Conservation (phyloP, 2,797 vertebrate species). For the Mastacembelus armatus region DNA sequence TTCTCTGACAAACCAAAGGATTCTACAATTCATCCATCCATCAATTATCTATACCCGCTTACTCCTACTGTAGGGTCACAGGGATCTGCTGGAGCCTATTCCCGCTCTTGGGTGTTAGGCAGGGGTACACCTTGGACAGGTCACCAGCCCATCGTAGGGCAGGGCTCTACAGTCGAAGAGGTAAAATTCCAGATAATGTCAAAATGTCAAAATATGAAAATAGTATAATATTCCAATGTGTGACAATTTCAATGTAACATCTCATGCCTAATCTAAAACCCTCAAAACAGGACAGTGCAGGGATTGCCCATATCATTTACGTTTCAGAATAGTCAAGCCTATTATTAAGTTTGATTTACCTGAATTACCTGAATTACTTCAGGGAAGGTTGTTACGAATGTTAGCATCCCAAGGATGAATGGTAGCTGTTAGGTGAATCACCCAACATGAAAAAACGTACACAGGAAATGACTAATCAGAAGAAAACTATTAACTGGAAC, state of each 20-base stretch:
- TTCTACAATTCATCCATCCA: background rate
- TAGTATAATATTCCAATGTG: too few relatives aligned
- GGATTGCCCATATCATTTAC: slow-evolving; percentile 25
- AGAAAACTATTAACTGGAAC: slow-evolving; percentile 15
- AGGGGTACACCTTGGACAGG: too few relatives aligned
- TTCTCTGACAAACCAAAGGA: background rate
- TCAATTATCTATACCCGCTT: too few relatives aligned
- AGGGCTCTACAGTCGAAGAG: background rate
- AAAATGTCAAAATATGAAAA: too few relatives aligned
- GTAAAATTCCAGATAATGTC: background rate
- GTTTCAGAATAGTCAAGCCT: slow-evolving; percentile 11
- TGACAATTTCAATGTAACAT: background rate
- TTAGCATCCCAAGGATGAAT: slow-evolving; percentile 16
- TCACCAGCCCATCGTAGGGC: too few relatives aligned
- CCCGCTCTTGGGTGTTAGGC: too few relatives aligned
- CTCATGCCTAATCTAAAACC: slow-evolving; percentile 7
- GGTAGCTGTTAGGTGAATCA: slow-evolving; percentile 54
- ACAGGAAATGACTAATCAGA: slow-evolving; percentile 33
- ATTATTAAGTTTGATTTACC: slow-evolving; percentile 28
- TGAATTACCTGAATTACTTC: slow-evolving; percentile 15
- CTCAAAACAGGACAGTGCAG: too few relatives aligned
- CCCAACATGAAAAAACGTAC: slow-evolving; percentile 11
- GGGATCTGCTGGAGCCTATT: too few relatives aligned
- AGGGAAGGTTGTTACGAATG: slow-evolving; percentile 9
- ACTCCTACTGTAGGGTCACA: too few relatives aligned